phyloP scores from a whole-genome alignment of 1,140 invertebrate genomes.

The Wiebesia pumilae region DNA sequence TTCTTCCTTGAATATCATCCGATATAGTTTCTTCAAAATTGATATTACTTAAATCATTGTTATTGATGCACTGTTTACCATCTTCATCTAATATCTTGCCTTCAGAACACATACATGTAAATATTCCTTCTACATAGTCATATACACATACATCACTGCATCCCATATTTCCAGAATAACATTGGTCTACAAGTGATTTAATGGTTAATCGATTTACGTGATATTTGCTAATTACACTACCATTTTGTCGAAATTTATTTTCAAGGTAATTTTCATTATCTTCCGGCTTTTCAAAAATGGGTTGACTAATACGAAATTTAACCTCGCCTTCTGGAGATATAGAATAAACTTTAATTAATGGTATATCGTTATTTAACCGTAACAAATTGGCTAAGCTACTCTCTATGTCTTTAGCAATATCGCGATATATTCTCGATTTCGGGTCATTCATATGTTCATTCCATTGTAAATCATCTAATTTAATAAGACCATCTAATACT shows the following conservation, averaged over 20 bases:
- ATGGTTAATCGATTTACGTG: constrained; percentile 64
- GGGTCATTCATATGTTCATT: constrained; percentile 76
- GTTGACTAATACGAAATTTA: constrained; percentile 68
- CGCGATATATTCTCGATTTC: constrained; percentile 79
- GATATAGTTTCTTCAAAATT: constrained; percentile 54
- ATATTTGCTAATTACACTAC: constrained; percentile 64
- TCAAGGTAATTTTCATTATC: constrained; percentile 66
- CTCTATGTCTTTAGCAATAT: constrained; percentile 77
- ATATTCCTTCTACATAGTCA: constrained; percentile 78
- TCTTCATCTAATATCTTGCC: constrained; percentile 72
- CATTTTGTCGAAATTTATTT: constrained; percentile 61
- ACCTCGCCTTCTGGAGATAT: constrained; percentile 73
- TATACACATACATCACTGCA: constrained; percentile 87
- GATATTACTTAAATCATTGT: constrained; percentile 63
- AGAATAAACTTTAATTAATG: constrained; percentile 79
- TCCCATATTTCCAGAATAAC: constrained; percentile 83
- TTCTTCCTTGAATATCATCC: constrained; percentile 67
- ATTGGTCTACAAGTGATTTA: constrained; percentile 80
- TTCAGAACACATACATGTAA: constrained; percentile 83
- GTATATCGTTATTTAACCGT: constrained; percentile 66
- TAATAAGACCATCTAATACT: constrained; percentile 81
- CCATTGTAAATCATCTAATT: constrained; percentile 80
- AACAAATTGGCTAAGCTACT: constrained; percentile 75
- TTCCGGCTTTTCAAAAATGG: constrained; percentile 59
- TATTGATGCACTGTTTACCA: constrained; percentile 72